These are phyloP conservation scores for Nymphicus hollandicus DNA, from an alignment of 2,113 vertebrate species.

Conservation along the genomic window DNA sequence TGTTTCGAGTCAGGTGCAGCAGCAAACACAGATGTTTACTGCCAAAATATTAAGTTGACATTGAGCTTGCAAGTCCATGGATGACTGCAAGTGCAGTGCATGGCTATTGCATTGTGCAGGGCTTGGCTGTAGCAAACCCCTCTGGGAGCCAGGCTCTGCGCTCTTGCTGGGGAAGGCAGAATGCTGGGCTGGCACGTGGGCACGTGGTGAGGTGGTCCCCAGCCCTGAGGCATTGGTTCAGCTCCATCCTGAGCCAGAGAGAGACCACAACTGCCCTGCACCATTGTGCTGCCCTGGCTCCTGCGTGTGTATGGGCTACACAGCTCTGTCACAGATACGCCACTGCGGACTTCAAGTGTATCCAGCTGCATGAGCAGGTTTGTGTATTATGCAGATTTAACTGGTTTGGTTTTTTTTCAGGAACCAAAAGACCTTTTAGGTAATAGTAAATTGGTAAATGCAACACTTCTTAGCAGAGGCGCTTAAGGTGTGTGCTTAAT, in stretches of 20 bases:
- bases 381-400: accelerated
- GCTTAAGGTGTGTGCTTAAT: not conserved
- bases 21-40: not conserved
- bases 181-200: not conserved
- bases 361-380: no score
- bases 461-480: accelerated
- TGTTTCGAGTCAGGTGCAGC: not conserved
- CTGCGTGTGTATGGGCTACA: accelerated
- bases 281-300: not conserved
- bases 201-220: no score
- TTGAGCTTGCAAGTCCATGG: no score
- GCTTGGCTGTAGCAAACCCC: not conserved
- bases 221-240: not conserved
- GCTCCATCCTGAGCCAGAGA: accelerated
- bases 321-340: not conserved
- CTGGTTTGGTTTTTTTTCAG: accelerated
- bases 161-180: no score
- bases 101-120: not conserved
- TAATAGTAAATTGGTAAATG: not conserved
- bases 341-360: not conserved
- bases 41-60: no score
- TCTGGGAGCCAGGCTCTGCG: not conserved
- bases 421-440: not conserved
- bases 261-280: no score
- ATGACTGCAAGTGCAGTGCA: not conserved